Percentiles rank a stretch among this genome's conserved stretches.
Evolutionary conservation across 1,140 invertebrate species (phyloP).

Genomic region (Megalopta genalis): DNA sequence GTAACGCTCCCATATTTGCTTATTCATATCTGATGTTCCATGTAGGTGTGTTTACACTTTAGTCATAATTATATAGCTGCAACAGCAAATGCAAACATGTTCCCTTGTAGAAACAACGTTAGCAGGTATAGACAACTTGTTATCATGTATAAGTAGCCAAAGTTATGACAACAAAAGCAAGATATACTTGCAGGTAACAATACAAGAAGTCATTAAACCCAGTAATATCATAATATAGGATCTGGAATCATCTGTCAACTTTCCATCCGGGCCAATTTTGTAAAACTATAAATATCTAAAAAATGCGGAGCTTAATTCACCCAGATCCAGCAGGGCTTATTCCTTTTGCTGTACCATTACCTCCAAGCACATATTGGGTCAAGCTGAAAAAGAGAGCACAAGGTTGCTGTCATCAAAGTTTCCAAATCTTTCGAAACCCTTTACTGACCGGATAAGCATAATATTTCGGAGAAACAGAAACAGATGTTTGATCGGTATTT

Average conservation of each 20-base stretch:
- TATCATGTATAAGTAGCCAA: background rate
- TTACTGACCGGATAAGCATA: background rate
- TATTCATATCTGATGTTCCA: background rate
- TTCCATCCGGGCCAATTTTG: no score
- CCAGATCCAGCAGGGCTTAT: no score
- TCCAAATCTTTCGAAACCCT: background rate
- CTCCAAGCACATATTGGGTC: no score
- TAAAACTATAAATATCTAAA: no score
- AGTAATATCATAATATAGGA: no score
- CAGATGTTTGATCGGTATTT: background rate
- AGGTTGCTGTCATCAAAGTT: constrained; percentile 1
- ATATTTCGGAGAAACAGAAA: background rate
- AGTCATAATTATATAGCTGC: background rate
- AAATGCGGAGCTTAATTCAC: no score
- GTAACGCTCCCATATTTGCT: constrained; percentile 16
- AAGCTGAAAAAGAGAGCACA: background rate
- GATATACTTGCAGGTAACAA: no score
- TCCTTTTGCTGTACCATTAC: no score
- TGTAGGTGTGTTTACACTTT: background rate
- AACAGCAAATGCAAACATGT: background rate
- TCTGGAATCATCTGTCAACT: no score
- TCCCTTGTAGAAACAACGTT: background rate
- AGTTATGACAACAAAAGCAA: background rate
- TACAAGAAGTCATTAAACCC: no score
- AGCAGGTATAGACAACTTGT: background rate